Base-by-base conservation (phyloP, 2,797 vertebrate genomes). In the Denticeps clupeoides region DNA sequence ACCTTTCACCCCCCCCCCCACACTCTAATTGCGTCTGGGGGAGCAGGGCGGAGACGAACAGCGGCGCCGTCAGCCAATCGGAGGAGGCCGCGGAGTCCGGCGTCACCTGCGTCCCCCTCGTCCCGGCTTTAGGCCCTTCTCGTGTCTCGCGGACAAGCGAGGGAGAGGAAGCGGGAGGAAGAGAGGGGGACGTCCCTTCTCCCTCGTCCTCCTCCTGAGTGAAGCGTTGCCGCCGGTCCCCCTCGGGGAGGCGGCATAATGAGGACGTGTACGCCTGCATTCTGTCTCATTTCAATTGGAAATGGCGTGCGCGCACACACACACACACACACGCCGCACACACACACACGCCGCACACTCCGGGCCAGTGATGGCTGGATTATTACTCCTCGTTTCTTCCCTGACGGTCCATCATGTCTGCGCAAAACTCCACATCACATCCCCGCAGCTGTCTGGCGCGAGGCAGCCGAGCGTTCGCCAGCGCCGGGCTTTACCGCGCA, bases 281-380 rank as follows among this genome's bases (percentile, higher is more conserved):
- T 76, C 74, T 74, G 75, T 73, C 81, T 81, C 76, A 78, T 81
- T 83, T 82, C 77, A 79, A 78, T 79, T 79, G 73, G 78, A 80
- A 81, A 78, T 72, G 71, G 64, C 69, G 64, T 69, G 60, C 71
- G 73, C 66, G 74, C 53, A 51, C 58, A 53, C 42, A 47, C 59
- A 61, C 42, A 43, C 59, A 53, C 50, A 56, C 54, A 51, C 37
- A 33, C 24, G 41, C 11, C 7, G 4, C 24, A 7, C n/a, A 35
- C 13, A 35, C 51, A 49, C 41, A 48, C 51, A 49, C 46, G n/a
- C 58, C 68, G 70, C 63, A 65, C 66, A 67, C 74, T 78, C 80
- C 79, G 72, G 76, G 67, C 74, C 67, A 44, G 75, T 81, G 77
- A 81, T 78, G 73, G 77, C 60, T 64, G 68, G 68, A 83, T 82